Percentiles rank a stretch among this genome's conserved stretches.
Evolutionary conservation across 2,113 vertebrate species (phyloP).

Genomic region (Perca flavescens): DNA sequence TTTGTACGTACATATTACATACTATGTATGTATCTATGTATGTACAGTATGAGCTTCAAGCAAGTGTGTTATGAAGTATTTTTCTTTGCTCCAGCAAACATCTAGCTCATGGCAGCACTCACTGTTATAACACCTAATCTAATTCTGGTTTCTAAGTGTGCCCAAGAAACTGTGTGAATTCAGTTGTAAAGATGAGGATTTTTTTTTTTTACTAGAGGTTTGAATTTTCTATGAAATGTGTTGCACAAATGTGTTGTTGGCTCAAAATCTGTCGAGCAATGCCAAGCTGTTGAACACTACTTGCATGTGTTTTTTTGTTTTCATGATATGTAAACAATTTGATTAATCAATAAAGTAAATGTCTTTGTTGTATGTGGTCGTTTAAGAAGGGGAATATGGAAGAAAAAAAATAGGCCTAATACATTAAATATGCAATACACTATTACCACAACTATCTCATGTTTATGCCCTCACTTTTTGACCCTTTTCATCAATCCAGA

Average conservation of each 20-base stretch:
- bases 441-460: neutral
- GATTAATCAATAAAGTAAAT: neutral
- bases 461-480: neutral
- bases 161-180: neutral
- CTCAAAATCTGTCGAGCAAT: neutral
- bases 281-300: neutral
- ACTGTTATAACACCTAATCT: neutral
- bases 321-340: neutral
- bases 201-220: neutral
- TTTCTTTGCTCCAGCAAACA: neutral
- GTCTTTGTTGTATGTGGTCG: constrained; percentile 1
- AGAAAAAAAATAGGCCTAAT: neutral
- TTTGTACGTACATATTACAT: too few species aligned
- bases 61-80: neutral
- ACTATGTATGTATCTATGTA: too few species aligned
- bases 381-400: neutral
- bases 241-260: constrained; percentile 1
- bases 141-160: neutral
- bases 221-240: neutral
- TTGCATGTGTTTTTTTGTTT: neutral
- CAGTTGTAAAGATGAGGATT: neutral
- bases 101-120: neutral
- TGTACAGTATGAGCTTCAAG: neutral
- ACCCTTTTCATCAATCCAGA: constrained; percentile 76
- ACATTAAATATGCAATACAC: neutral